Percentiles rank a stretch among this genome's conserved stretches.
Evolutionary conservation across 2,797 vertebrate species (phyloP).

Genomic region (Protonibea diacanthus): DNA sequence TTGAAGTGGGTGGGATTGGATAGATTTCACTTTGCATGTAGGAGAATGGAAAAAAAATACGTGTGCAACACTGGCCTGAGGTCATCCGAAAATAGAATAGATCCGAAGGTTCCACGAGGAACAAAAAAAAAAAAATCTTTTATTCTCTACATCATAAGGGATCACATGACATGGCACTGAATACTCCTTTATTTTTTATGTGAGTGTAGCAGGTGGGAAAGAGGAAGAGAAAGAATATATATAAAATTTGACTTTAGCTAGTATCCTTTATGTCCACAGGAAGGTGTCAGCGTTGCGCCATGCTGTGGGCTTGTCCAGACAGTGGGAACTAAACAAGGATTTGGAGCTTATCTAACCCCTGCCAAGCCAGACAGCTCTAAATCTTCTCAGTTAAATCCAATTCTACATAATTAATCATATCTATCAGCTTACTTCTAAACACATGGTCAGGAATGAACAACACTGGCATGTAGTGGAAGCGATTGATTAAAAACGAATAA

Average conservation of each 20-base stretch:
- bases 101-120: not conserved
- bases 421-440: conserved; percentile 21
- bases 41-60: not conserved
- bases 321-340: conserved; percentile 73
- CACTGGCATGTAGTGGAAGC: not conserved
- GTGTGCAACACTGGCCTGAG: not conserved
- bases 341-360: conserved; percentile 74
- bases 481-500: not conserved
- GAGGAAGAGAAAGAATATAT: not conserved
- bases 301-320: conserved; percentile 58
- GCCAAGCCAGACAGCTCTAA: conserved; percentile 72
- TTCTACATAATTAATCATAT: conserved; percentile 70
- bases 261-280: conserved; percentile 35
- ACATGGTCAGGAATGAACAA: conserved; percentile 17
- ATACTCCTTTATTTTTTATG: not conserved
- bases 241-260: conserved; percentile 1
- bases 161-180: conserved; percentile 12
- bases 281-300: conserved; percentile 36
- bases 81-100: conserved; percentile 2
- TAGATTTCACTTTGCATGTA: conserved; percentile 14
- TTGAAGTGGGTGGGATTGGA: conserved; percentile 24
- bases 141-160: not conserved
- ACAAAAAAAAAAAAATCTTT: too few relatives aligned
- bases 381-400: conserved; percentile 77
- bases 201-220: conserved; percentile 1